Conservation (phyloP, 1,140 invertebrate genomes). For the Eufriesea mexicana region DNA sequence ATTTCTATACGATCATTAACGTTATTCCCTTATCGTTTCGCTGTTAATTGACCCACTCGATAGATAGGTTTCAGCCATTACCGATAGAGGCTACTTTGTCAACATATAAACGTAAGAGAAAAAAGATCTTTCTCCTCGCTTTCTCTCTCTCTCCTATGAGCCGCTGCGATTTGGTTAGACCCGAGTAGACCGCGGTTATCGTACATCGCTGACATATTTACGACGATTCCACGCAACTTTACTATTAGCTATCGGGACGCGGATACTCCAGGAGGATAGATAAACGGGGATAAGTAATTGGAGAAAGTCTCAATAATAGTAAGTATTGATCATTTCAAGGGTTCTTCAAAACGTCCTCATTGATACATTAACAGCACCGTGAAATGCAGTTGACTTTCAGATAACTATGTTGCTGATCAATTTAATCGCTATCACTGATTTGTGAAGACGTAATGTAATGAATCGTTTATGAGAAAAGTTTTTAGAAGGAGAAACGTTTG, state of each 20-base stretch:
- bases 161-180: background rate
- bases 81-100: background rate
- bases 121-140: background rate
- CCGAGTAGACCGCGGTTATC: constrained; percentile 13
- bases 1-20: constrained; percentile 7
- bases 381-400: background rate
- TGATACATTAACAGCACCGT: background rate
- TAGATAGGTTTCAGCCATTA: background rate
- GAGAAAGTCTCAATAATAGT: constrained; percentile 7
- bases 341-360: background rate
- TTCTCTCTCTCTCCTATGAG: background rate
- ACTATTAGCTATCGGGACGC: constrained; percentile 18
- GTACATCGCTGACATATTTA: constrained; percentile 33
- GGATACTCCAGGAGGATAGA: constrained; percentile 6
- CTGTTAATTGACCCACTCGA: background rate
- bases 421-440: background rate
- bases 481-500: too few species aligned
- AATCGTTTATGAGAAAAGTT: too few species aligned
- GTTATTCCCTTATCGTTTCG: background rate
- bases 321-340: background rate
- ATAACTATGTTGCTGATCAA: background rate
- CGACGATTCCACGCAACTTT: constrained; percentile 5
- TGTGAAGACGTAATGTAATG: too few species aligned
- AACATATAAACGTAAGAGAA: background rate
- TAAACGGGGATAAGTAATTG: constrained; percentile 16